Base-by-base conservation (phyloP, 2,797 vertebrate species). In the Novumbra hubbsi region DNA sequence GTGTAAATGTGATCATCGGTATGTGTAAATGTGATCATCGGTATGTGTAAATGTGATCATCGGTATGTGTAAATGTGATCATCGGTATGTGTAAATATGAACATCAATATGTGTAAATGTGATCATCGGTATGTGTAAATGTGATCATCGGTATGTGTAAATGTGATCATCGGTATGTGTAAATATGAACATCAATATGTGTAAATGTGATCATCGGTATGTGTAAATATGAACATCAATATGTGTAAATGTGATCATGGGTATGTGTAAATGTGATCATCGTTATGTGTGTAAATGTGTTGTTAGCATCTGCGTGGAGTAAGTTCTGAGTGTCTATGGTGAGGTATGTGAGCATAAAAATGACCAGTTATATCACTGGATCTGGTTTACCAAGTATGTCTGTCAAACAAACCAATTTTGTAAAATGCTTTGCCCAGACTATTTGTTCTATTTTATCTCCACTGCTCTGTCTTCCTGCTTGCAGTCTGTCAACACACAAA, bases 391-490 rank as follows among this genome's bases (percentile, higher is more conserved):
- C n/a, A 81, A 75, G 70, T 21, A 21, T 68, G 63, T 70, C 74
- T 72, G 68, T 71, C 62, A 70, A 60, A 80, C 19, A 69, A 19
- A 77, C 21, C 69, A 67, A 24, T 8, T 69, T 66, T 55, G 64
- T 49, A 12, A 30, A 70, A 41, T 77, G 66, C 24, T 70, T 52
- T 70, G 41, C 68, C 68, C 17, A 4, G 15, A 4, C 4, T 50
- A 65, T 48, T 48, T 55, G 57, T 62, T 14, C 64, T 50, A 60
- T 52, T 60, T 71, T 78, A 77, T 21, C 41, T 80, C 78, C 74
- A 62, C 77, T 72, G 34, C 65, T 41, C 70, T 64, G 71, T 88
- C 85, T 89, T 87, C 75, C 84, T 78, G 83, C 86, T 88, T 76
- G 71, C 76, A 71, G 75, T 78, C 75, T 76, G 27, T 45, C 50